Evolutionary conservation across 2,797 vertebrate species (phyloP), one percentile per base, ranked within the genome.

Genomic region (Takifugu ocellatus): DNA sequence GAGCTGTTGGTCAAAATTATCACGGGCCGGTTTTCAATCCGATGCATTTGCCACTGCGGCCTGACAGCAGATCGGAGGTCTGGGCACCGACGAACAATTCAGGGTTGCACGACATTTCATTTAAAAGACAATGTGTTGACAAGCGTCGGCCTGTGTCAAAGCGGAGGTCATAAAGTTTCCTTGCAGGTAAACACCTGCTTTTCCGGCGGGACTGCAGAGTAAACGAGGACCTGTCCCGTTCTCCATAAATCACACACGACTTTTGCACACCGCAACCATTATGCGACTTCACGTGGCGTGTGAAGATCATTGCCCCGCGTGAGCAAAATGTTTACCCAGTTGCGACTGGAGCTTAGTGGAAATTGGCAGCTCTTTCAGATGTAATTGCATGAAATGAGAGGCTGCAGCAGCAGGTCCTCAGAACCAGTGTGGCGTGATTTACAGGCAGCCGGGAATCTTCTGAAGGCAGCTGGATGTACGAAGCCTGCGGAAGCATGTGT

Each of bases 301-400:
- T 54, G 56, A 61, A 63, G 36, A 64, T 83, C 50, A 51, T 72
- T 66, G 51, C 45, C 66, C 61, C 54, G 60, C n/a, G 29, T 61
- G 69, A 64, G 63, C 57, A 58, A 61, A 74, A 64, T 80, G 77
- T 84, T 77, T 82, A 79, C 68, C 61, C 62, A 51, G 66, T 81
- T 63, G 63, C 69, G 63, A 66, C 61, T 74, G 16, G 25, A 59
- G 61, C 75, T 66, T 65, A 59, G 63, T 50, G 52, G 56, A 73
- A 84, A 82, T 72, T 65, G 76, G 76, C 58, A 47, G 61, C 44
- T 46, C 54, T 66, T 81, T 75, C 68, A 75, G 63, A 63, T 43
- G 26, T 84, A 84, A 85, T 86, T 84, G 74, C 82, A 72, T 83
- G 70, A 87, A 87, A 85, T 82, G 76, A 83, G 78, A 83, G 71